These are phyloP conservation scores for Trichopria drosophilae DNA, from an alignment of 2,888 invertebrate genomes.

Conservation along the genomic window DNA sequence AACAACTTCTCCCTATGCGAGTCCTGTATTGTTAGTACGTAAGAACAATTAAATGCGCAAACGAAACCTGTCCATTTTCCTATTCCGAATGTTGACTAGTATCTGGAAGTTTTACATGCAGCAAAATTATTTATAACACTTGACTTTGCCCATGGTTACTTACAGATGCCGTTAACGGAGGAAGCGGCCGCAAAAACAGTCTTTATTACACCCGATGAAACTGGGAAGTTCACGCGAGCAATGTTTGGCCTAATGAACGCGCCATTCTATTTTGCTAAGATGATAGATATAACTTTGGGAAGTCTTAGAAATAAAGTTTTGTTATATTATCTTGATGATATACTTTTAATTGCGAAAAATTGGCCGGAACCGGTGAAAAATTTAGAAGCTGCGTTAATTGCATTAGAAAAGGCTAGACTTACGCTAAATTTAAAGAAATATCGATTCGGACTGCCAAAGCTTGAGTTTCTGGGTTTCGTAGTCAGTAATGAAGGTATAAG, in stretches of 20 bases:
- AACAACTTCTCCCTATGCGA: slow-evolving; percentile 6
- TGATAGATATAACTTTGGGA: slow-evolving; percentile 36
- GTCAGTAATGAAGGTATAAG: slow-evolving; percentile 15
- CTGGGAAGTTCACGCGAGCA: no score
- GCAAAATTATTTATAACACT: slow-evolving; percentile 10
- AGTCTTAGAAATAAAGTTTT: slow-evolving; percentile 3
- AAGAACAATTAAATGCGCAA: slow-evolving; percentile 8
- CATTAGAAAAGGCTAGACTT: slow-evolving; percentile 34
- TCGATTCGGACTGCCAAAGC: slow-evolving; percentile 34
- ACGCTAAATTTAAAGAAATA: slow-evolving; percentile 44
- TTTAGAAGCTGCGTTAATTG: slow-evolving; percentile 35
- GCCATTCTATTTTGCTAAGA: no score
- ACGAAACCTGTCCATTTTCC: slow-evolving; percentile 29
- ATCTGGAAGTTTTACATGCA: slow-evolving; percentile 1
- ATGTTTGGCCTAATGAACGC: no score
- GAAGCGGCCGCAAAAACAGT: no score
- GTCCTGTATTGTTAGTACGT: slow-evolving; percentile 7
- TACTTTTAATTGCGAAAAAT: slow-evolving; percentile 26
- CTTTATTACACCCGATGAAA: no score
- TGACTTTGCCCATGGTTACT: slow-evolving; percentile 37
- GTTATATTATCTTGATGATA: no score
- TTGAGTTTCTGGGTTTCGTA: slow-evolving; percentile 43
- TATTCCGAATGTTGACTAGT: background rate
- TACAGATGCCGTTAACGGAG: no score
- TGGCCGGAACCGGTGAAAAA: slow-evolving; percentile 38